Conservation (phyloP, 2,888 invertebrate species). For the Drosophila neonasuta region DNA sequence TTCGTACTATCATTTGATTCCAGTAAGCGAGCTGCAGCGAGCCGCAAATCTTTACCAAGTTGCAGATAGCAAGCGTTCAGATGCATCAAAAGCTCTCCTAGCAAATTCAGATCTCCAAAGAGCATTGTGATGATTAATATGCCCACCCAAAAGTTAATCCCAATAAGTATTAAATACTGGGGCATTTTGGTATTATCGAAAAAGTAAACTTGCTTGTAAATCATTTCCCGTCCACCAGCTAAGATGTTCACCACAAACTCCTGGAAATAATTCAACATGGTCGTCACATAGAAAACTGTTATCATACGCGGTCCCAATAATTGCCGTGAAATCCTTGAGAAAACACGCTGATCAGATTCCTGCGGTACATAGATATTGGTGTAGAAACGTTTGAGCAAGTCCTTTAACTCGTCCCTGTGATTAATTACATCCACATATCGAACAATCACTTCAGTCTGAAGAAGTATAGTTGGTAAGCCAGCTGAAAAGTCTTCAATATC, state of each 20-base stretch:
- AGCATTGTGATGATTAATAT: constrained; percentile 54
- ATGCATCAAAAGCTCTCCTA: constrained; percentile 73
- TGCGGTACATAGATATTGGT: constrained; percentile 61
- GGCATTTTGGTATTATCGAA: constrained; percentile 57
- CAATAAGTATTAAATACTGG: constrained; percentile 57
- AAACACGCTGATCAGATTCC: constrained; percentile 29
- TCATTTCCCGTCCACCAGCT: constrained; percentile 54
- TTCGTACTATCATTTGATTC: background rate
- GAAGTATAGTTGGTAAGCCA: constrained; percentile 62
- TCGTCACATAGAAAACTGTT: constrained; percentile 58
- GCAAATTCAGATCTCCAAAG: constrained; percentile 65
- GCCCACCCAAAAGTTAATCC: constrained; percentile 54
- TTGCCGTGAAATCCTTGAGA: constrained; percentile 54
- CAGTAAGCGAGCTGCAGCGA: constrained; percentile 20
- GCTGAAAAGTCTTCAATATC: constrained; percentile 59
- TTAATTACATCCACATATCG: constrained; percentile 59
- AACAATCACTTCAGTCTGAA: constrained; percentile 60
- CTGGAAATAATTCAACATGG: constrained; percentile 51
- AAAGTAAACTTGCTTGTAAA: constrained; percentile 64
- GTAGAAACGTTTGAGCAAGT: constrained; percentile 64
- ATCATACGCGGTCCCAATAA: constrained; percentile 56
- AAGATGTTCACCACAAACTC: constrained; percentile 51
- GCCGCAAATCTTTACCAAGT: constrained; percentile 60
- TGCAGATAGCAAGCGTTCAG: constrained; percentile 69
- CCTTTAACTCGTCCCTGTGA: constrained; percentile 49